Base-by-base conservation (phyloP, 2,888 invertebrate genomes). In the Eupithecia centaureata region DNA sequence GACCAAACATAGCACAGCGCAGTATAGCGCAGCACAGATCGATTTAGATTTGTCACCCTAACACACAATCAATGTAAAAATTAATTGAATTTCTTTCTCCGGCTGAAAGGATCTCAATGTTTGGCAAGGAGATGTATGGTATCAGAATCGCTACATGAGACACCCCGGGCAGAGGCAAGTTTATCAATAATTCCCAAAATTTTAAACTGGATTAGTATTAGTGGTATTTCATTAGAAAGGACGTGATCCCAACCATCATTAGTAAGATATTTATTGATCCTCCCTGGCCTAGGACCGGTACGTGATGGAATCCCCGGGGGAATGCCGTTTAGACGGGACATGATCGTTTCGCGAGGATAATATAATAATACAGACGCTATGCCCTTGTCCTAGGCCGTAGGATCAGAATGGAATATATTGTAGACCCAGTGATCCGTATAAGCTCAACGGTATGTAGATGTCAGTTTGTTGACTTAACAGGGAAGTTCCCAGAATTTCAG, bases 211-310 rank as follows among this genome's bases (percentile, higher is more conserved):
- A 12, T 5, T 13, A 52, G 3, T 33, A 22, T 35, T 30, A 60
- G 35, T 32, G 54, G 72, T 72, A 75, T 73, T 73, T 73, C 73
- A 75, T 73, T 73, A 71, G 54, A 65, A 57, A 56, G 51, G 60
- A 73, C 75, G 73, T 73, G 70, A 62, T 33, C 62, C 27, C 28
- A 52, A 56, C 54, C 59, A 61, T 70, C 61, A 62, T 67, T 67
- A 70, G 47, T 63, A 60, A 70, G 56, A 61, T 64, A 67, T 69
- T 63, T 66, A 70, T 70, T 64, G 62, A 70, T 70, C 63, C 42
- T 52, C 54, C 63, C 59, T 61, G 58, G 64, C 61, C 64, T 58
- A 60, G 60, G 64, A 47, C 51, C 51, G 66, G 32, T 33, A 63
- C 73, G 75, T 73, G 75, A 62, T 54, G 72, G 73, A 70, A 73